Conservation (phyloP, 2,113 vertebrate species). For the Atherinomorus stipes region DNA sequence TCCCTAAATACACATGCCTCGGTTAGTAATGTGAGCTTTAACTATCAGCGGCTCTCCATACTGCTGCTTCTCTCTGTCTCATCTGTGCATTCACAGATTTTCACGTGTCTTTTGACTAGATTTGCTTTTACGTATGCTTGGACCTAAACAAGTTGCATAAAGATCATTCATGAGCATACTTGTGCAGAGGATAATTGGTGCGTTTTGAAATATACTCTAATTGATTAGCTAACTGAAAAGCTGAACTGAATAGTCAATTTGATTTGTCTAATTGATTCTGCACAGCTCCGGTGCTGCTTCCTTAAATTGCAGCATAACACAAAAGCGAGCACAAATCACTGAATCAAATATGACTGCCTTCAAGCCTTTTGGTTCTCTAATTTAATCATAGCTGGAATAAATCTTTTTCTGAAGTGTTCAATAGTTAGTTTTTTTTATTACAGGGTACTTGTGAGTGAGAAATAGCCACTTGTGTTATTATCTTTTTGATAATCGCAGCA, state of each 20-base stretch:
- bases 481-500: background rate
- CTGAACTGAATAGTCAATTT: background rate
- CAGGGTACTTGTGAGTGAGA: background rate
- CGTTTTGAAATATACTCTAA: background rate
- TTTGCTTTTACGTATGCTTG: background rate
- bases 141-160: background rate
- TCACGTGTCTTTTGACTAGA: background rate
- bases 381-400: conserved; percentile 18
- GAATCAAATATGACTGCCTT: conserved; percentile 10
- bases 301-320: background rate
- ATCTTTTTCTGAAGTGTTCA: conserved; percentile 1
- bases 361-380: background rate
- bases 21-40: conserved; percentile 21
- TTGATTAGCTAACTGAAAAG: conserved; percentile 4
- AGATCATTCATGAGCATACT: background rate
- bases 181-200: background rate
- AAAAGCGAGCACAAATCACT: conserved; percentile 5
- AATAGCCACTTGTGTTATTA: background rate
- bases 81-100: background rate
- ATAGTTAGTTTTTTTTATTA: background rate
- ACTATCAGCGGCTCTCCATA: background rate
- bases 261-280: conserved; percentile 24
- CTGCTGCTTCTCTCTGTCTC: background rate
- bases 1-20: background rate
- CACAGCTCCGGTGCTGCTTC: conserved; percentile 3